Base-by-base conservation (phyloP, 2,113 vertebrate genomes). In the Oxyruncus cristatus region DNA sequence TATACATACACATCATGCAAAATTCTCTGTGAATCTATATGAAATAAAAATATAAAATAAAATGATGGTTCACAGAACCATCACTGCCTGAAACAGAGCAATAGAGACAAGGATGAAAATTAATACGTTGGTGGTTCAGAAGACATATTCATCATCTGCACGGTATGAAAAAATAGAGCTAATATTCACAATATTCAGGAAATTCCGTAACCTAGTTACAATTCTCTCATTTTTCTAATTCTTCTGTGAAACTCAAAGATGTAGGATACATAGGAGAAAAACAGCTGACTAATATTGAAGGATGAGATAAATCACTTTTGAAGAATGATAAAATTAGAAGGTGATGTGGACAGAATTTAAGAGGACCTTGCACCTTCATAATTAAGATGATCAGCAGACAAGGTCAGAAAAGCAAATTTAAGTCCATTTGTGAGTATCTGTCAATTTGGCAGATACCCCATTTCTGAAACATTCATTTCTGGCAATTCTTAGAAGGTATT, bases 301-400 rank as follows among this genome's bases (percentile, higher is more conserved):
- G 37, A 82, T 83, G n/a, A 62, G 42, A 77, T 94, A 86, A 91
- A 91, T 78, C 24, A 35, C 3, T 5, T 91, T 85, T 89, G 39
- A 95, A 93, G 87, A 88, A 92, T 65, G 30, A 49, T 50, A 72
- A 74, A 96, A 90, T 85, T 92, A 81, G 80, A 75, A 84, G 50
- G 86, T 81, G 76, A 89, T 86, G 44, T 67, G 47, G 68, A 81
- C 23, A 84, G 74, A 84, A 84, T 94, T 92, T 89, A 78, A 56
- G 50, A 75, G 55, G 52, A 87, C 73, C 91, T 93, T 95, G 53
- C 71, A 89, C 82, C 41, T 83, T 85, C 35, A 6, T 94, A 89
- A 62, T 94, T 93, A 88, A 93, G 61, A 17, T 87, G 70, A 89
- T 87, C 44, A 89, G 16, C 41, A 94, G 76, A 75, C 42, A 71